A percentile compares a stretch with the other conserved stretches of the same genome.
These are phyloP conservation scores for Dysmachus trigonus DNA, from an alignment of 2,888 invertebrate species.

Conservation along the genomic window DNA sequence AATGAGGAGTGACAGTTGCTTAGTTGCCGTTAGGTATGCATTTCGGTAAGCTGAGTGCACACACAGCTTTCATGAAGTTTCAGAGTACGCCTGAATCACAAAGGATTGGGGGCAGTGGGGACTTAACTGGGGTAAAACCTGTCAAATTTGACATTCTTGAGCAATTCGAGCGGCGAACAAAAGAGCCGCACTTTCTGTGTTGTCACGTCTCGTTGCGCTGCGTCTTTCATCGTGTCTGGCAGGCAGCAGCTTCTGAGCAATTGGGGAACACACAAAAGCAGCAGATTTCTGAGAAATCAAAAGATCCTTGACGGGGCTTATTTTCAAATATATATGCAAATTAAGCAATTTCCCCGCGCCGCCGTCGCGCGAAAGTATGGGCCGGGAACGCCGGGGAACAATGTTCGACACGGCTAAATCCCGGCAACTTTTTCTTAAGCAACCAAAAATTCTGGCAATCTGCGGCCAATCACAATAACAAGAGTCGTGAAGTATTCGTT, in stretches of 20 bases:
- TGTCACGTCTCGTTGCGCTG: background rate
- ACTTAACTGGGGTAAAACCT: background rate
- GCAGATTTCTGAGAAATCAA: background rate
- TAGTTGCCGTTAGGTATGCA: background rate
- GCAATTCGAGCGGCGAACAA: background rate
- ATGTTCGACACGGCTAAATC: background rate
- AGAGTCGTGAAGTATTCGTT: background rate
- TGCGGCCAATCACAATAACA: constrained; percentile 18
- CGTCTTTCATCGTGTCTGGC: background rate
- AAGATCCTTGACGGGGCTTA: constrained; percentile 3
- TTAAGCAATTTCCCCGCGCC: constrained; percentile 3
- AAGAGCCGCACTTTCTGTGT: background rate
- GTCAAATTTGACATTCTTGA: background rate
- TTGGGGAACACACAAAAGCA: background rate
- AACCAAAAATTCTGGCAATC: background rate
- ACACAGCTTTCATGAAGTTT: background rate
- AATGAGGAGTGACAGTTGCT: background rate
- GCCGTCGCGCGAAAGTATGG: background rate
- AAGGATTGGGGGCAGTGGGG: background rate
- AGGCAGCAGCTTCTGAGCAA: background rate
- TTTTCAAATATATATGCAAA: constrained; percentile 32
- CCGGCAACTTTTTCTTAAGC: background rate
- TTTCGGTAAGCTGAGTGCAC: background rate
- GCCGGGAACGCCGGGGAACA: background rate
- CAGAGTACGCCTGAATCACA: background rate